Conservation (phyloP, 2,113 vertebrate genomes). For the Eidolon helvum region DNA sequence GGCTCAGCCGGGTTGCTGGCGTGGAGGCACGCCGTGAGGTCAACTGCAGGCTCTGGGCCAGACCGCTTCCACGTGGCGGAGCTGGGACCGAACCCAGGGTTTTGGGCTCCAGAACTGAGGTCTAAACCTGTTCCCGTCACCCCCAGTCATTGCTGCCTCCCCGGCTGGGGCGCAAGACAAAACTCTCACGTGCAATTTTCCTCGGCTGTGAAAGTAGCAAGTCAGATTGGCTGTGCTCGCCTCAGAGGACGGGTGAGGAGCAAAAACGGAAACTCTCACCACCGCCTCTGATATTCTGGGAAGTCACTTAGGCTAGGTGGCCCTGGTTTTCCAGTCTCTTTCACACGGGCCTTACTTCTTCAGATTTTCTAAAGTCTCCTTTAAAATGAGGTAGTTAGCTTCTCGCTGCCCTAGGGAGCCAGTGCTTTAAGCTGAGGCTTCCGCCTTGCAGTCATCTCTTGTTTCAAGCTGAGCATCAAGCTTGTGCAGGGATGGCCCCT, state of each 20-base stretch:
- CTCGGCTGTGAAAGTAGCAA: accelerated
- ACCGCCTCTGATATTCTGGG: accelerated
- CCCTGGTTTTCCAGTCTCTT: neutral
- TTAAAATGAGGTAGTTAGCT: neutral
- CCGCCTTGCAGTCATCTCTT: neutral
- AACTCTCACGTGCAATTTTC: neutral
- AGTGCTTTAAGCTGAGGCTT: neutral
- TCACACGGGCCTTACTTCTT: neutral
- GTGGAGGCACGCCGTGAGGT: accelerated
- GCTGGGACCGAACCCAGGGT: accelerated
- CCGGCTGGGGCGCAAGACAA: accelerated
- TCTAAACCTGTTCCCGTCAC: neutral
- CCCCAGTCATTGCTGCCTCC: neutral
- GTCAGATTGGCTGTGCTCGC: neutral
- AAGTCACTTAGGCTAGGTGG: neutral
- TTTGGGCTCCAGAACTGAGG: neutral
- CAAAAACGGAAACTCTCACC: neutral
- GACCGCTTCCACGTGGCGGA: neutral
- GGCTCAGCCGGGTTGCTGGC: neutral
- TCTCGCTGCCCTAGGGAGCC: neutral
- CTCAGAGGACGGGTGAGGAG: neutral
- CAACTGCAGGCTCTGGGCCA: neutral
- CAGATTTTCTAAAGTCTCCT: neutral
- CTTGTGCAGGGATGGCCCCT: accelerated
- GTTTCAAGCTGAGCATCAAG: neutral